Evolutionary conservation across 2,113 vertebrate species (phyloP).

Genomic region (Hippocampus mohnikei): DNA sequence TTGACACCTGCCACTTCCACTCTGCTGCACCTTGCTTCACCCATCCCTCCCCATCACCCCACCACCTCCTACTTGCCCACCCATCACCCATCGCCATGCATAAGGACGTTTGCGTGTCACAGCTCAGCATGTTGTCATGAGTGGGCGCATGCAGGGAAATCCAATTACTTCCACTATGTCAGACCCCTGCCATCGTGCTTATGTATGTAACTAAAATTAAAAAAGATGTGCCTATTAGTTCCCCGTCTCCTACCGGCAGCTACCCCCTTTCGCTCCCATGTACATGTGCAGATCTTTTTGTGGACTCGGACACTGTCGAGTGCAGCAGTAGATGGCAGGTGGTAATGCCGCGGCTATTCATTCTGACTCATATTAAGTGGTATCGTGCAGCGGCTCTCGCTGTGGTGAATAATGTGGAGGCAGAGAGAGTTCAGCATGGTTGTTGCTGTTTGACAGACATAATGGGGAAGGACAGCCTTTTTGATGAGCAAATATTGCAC

Average conservation of each 20-base stretch:
- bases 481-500: slow-evolving; percentile 36
- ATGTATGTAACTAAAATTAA: slow-evolving; percentile 62
- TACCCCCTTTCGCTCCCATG: slow-evolving; percentile 46
- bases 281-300: slow-evolving; percentile 25
- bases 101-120: slow-evolving; percentile 72
- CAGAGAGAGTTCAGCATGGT: slow-evolving; percentile 37
- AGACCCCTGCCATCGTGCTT: slow-evolving; percentile 53
- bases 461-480: slow-evolving; percentile 32
- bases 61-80: background rate
- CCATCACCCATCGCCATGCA: slow-evolving; percentile 44
- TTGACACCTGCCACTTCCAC: slow-evolving; percentile 70
- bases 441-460: slow-evolving; percentile 45
- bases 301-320: slow-evolving; percentile 18
- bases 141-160: slow-evolving; percentile 68
- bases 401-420: slow-evolving; percentile 51
- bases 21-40: slow-evolving; percentile 59
- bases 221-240: slow-evolving; percentile 62
- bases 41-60: slow-evolving; percentile 13
- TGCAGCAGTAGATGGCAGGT: slow-evolving; percentile 34
- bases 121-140: slow-evolving; percentile 66
- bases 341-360: slow-evolving; percentile 54
- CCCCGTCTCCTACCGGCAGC: slow-evolving; percentile 50
- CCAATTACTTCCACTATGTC: slow-evolving; percentile 66
- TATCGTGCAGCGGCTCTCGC: slow-evolving; percentile 42
- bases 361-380: slow-evolving; percentile 59